phyloP scores from a whole-genome alignment of 2,797 vertebrate species.

The Enteromius unitaeniatus region DNA sequence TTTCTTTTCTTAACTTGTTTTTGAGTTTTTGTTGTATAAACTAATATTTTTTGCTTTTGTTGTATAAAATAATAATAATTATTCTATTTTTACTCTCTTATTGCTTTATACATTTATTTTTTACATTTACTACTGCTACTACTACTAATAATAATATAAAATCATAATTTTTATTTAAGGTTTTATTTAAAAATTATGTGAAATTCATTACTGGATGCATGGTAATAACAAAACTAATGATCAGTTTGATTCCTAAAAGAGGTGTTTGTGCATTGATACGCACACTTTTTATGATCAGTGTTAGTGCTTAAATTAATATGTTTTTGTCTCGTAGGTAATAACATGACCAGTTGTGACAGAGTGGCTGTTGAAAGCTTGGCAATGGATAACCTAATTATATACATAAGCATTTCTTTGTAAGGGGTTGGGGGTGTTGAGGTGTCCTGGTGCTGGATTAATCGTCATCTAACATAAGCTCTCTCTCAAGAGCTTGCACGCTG shows the following conservation, averaged over 20 bases:
- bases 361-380: conserved; percentile 37
- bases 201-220: not conserved
- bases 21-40: not conserved
- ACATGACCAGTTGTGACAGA: conserved; percentile 6
- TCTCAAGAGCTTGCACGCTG: conserved; percentile 34
- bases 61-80: too few relatives aligned
- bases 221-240: not conserved
- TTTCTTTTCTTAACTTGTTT: not conserved
- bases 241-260: not conserved
- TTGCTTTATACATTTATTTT: too few relatives aligned
- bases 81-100: too few relatives aligned
- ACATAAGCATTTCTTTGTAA: conserved; percentile 29
- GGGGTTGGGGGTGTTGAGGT: not conserved
- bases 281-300: not conserved
- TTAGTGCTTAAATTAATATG: conserved; percentile 3
- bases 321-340: conserved; percentile 9
- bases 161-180: too few relatives aligned
- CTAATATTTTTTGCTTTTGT: too few relatives aligned
- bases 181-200: too few relatives aligned
- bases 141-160: too few relatives aligned
- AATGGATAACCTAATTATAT: conserved; percentile 17
- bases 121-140: too few relatives aligned
- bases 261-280: not conserved
- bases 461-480: conserved; percentile 38
- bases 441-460: conserved; percentile 27